Conservation (phyloP, 2,113 vertebrate genomes). For the Erinaceus europaeus region DNA sequence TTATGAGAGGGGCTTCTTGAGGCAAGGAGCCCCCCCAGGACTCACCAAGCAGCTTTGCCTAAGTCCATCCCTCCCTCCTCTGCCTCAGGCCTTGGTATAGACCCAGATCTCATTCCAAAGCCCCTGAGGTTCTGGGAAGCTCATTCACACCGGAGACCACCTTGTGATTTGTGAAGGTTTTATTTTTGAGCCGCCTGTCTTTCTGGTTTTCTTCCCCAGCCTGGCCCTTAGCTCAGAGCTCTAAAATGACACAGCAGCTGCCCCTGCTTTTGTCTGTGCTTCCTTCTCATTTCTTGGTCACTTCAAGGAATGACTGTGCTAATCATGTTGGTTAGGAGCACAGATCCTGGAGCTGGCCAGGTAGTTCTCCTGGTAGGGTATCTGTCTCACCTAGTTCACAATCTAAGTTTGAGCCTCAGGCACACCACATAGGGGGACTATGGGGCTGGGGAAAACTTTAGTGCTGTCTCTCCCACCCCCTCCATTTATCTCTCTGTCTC, state of each 20-base stretch:
- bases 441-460: too few relatives aligned
- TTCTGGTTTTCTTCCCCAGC: conserved; percentile 39
- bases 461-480: too few relatives aligned
- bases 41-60: background rate
- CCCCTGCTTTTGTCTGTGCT: background rate
- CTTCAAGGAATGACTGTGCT: background rate
- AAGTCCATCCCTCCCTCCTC: background rate
- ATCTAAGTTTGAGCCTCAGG: too few relatives aligned
- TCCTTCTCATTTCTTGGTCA: background rate
- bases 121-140: background rate
- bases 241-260: background rate
- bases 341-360: too few relatives aligned
- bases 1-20: background rate
- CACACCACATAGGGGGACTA: too few relatives aligned
- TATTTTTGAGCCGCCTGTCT: conserved; percentile 6
- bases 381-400: too few relatives aligned
- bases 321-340: background rate
- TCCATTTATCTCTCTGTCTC: too few relatives aligned
- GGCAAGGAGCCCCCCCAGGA: background rate
- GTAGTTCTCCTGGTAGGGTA: too few relatives aligned
- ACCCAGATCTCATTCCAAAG: background rate
- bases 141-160: background rate
- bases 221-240: background rate
- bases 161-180: conserved; percentile 19
- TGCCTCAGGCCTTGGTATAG: background rate